Evolutionary conservation across 2,113 vertebrate genomes (phyloP).

Genomic region (Neomonachus schauinslandi): DNA sequence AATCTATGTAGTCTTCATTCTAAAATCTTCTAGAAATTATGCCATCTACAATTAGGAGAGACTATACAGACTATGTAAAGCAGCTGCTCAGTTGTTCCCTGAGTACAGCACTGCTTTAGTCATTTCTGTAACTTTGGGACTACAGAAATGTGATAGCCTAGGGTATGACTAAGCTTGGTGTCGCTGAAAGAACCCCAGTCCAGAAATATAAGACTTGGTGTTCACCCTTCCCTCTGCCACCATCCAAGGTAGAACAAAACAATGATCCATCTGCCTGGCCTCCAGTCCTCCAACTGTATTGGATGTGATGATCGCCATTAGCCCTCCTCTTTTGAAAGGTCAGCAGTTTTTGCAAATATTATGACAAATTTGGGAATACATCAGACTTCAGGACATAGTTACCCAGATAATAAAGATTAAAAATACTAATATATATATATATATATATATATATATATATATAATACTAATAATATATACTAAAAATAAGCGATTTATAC

Average conservation of each 20-base stretch:
- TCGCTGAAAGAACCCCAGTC: not conserved
- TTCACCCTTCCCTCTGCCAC: not conserved
- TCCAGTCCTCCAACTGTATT: not conserved
- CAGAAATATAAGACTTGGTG: not conserved
- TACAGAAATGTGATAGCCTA: not conserved
- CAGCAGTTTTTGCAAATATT: not conserved
- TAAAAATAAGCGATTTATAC: conserved; percentile 1
- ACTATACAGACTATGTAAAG: not conserved
- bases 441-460: too few relatives aligned
- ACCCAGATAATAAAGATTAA: not conserved
- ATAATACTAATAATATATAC: too few relatives aligned
- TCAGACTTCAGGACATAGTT: not conserved
- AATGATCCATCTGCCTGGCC: not conserved
- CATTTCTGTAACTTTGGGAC: not conserved
- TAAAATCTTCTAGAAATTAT: not conserved
- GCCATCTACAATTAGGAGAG: not conserved
- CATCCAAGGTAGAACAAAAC: not conserved
- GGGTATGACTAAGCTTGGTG: too few relatives aligned
- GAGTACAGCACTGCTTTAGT: not conserved
- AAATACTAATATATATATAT: too few relatives aligned
- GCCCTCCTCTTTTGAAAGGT: not conserved
- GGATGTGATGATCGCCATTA: not conserved
- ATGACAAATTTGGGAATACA: not conserved
- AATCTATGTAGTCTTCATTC: not conserved
- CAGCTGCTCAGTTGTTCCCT: not conserved